Conservation (phyloP, 2,888 invertebrate genomes). For the Agapostemon virescens region DNA sequence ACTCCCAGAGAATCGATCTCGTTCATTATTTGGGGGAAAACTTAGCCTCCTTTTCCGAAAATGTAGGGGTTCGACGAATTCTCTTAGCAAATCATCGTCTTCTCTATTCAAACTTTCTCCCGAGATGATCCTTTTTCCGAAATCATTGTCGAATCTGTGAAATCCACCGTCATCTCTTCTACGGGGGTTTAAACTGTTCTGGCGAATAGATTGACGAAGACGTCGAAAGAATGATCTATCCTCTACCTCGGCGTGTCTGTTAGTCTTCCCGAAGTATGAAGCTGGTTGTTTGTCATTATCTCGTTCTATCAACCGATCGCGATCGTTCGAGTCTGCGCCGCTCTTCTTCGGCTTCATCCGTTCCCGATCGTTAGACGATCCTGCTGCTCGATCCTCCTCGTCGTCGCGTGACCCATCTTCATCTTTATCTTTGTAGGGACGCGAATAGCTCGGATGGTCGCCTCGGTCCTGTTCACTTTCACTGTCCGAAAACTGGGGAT, state of each 20-base stretch:
- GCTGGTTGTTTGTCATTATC: too few species aligned
- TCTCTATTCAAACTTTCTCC: neutral
- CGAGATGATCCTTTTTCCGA: neutral
- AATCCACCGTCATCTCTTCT: neutral
- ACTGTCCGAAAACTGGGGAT: neutral
- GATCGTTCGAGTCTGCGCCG: neutral
- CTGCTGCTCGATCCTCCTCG: neutral
- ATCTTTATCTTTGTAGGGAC: neutral
- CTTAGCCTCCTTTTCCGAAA: constrained; percentile 17
- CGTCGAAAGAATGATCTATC: neutral
- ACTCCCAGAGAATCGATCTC: constrained; percentile 37
- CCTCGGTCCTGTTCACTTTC: neutral
- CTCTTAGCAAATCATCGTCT: neutral
- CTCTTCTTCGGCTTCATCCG: neutral
- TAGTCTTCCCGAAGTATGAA: neutral
- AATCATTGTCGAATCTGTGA: neutral
- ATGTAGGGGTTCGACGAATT: constrained; percentile 7
- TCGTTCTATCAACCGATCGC: neutral
- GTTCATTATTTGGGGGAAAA: constrained; percentile 32
- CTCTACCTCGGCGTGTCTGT: neutral
- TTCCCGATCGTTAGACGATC: neutral
- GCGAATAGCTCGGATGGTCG: neutral
- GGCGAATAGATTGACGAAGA: neutral
- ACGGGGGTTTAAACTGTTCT: neutral
- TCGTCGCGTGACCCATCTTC: neutral